Percentiles rank a stretch among this genome's conserved stretches.
Evolutionary conservation across 2,888 invertebrate genomes (phyloP).

Genomic region (Dendrolimus pini): DNA sequence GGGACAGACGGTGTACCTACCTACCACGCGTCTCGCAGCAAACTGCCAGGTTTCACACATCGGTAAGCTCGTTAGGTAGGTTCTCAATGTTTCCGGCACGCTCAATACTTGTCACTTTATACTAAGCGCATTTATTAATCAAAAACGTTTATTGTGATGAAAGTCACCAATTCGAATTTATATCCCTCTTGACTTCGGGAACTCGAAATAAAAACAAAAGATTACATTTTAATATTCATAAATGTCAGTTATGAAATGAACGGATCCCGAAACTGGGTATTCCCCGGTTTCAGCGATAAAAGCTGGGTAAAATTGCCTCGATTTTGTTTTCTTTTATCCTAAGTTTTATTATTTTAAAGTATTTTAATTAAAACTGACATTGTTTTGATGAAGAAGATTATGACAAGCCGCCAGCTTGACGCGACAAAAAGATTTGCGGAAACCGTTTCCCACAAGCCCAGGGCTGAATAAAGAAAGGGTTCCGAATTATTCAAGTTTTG

Average conservation of each 20-base stretch:
- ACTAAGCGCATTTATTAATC: background rate
- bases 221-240: constrained; percentile 37
- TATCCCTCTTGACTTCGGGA: constrained; percentile 10
- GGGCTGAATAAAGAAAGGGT: constrained; percentile 39
- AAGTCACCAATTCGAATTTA: constrained; percentile 13
- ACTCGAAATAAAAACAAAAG: constrained; percentile 20
- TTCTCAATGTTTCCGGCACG: too few relatives aligned
- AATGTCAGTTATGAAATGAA: constrained; percentile 33
- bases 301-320: constrained; percentile 30
- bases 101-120: too few relatives aligned
- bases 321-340: constrained; percentile 34
- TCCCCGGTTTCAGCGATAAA: constrained; percentile 28
- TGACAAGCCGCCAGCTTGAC: constrained; percentile 46
- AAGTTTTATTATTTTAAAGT: constrained; percentile 48
- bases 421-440: constrained; percentile 47
- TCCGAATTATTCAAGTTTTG: constrained; percentile 35
- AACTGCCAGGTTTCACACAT: too few relatives aligned
- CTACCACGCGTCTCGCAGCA: too few relatives aligned
- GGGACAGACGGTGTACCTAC: too few relatives aligned
- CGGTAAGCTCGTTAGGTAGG: too few relatives aligned
- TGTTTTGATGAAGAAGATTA: constrained; percentile 53
- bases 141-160: constrained; percentile 3
- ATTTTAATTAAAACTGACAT: constrained; percentile 58
- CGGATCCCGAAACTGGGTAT: constrained; percentile 30
- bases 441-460: constrained; percentile 34